A percentile compares a stretch with the other conserved stretches of the same genome.
phyloP scores from a whole-genome alignment of 2,797 vertebrate species.

The Eurystomus glaucurus region DNA sequence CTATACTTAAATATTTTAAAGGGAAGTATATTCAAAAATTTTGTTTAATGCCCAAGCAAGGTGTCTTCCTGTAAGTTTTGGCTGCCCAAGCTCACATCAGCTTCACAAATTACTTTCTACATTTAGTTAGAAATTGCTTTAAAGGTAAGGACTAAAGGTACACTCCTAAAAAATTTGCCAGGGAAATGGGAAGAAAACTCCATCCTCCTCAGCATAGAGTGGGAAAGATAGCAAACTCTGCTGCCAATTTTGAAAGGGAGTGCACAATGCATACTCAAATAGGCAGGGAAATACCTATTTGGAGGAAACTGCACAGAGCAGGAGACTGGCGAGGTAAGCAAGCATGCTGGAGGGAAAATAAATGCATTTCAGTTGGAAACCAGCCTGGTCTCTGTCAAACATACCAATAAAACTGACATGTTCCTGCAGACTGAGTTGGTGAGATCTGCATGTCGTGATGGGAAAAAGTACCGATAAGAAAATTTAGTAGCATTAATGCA shows the following conservation, averaged over 20 bases:
- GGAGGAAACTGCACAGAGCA: not conserved
- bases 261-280: not conserved
- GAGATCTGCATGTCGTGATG: not conserved
- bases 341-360: not conserved
- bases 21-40: not conserved
- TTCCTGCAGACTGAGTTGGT: conserved; percentile 25
- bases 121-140: not conserved
- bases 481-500: not conserved
- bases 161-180: not conserved
- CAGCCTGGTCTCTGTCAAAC: conserved; percentile 59
- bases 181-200: not conserved
- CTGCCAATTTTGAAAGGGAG: not conserved
- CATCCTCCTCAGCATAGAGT: not conserved
- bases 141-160: not conserved
- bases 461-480: conserved; percentile 16
- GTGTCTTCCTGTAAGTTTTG: not conserved
- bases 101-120: not conserved
- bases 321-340: conserved; percentile 7
- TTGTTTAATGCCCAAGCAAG: not conserved
- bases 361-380: conserved; percentile 52
- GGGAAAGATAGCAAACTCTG: not conserved
- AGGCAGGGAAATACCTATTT: conserved; percentile 42
- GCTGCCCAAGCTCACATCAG: not conserved
- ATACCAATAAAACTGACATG: conserved; percentile 66
- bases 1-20: not conserved